A percentile compares a stretch with the other conserved stretches of the same genome.
phyloP scores from a whole-genome alignment of 2,113 vertebrate species.

The Aviceda subcristata region DNA sequence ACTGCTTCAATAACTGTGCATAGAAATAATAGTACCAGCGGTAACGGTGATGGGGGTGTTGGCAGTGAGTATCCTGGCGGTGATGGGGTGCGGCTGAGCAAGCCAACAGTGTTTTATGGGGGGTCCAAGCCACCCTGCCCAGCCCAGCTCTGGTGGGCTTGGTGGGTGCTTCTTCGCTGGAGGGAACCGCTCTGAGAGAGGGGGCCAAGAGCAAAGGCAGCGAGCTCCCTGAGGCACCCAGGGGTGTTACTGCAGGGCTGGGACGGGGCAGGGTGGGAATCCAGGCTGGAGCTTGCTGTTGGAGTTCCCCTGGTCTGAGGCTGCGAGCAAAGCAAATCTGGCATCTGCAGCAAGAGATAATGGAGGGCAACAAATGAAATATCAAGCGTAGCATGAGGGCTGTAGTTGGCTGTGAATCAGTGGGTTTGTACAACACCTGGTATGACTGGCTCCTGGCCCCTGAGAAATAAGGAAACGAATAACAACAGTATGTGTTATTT shows the following conservation, averaged over 20 bases:
- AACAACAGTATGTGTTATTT: background rate
- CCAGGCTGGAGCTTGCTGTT: background rate
- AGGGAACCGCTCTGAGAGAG: background rate
- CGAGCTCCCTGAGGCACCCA: rapidly evolving
- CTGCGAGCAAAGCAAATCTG: background rate
- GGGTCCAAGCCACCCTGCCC: rapidly evolving
- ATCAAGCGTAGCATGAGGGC: background rate
- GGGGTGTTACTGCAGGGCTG: background rate
- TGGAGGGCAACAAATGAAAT: background rate
- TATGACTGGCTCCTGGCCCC: background rate
- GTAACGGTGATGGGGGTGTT: background rate
- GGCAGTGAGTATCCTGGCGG: rapidly evolving
- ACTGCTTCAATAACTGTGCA: background rate
- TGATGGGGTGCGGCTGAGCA: rapidly evolving
- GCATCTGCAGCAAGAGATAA: background rate
- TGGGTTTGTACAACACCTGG: background rate
- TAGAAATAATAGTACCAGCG: rapidly evolving
- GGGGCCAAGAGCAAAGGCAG: rapidly evolving
- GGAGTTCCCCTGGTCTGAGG: background rate
- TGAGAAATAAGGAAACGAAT: background rate
- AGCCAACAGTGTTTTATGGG: background rate
- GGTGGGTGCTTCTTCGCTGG: background rate
- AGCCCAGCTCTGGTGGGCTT: background rate
- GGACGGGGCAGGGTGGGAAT: background rate
- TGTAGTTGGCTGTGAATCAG: background rate